Percentiles rank a stretch among this genome's conserved stretches.
phyloP scores from a whole-genome alignment of 2,797 vertebrate species.

The Phoeniculus purpureus region DNA sequence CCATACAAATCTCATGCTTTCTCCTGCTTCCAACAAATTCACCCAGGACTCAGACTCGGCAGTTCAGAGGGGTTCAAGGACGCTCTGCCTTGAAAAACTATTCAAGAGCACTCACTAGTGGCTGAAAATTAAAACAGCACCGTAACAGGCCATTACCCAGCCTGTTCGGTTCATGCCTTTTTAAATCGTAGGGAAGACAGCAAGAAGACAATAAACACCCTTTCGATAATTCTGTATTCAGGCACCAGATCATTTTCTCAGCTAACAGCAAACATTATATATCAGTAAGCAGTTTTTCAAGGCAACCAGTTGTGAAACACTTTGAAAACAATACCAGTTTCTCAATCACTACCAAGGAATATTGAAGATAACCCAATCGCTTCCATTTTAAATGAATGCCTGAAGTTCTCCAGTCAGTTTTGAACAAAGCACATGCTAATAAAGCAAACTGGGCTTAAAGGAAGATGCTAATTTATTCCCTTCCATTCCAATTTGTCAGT shows the following conservation, averaged over 20 bases:
- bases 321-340: constrained; percentile 60
- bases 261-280: constrained; percentile 66
- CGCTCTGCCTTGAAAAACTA: constrained; percentile 77
- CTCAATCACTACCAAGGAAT: constrained; percentile 43
- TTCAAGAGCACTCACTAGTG: constrained; percentile 95
- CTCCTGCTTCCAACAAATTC: constrained; percentile 71
- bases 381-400: constrained; percentile 56
- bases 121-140: constrained; percentile 81
- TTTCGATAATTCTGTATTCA: constrained; percentile 60
- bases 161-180: neutral
- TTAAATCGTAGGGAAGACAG: neutral
- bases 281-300: constrained; percentile 73
- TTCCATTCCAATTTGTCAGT: neutral
- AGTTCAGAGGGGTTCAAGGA: constrained; percentile 44
- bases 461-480: neutral
- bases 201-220: constrained; percentile 33
- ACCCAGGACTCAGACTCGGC: constrained; percentile 59
- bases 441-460: neutral
- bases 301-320: constrained; percentile 73
- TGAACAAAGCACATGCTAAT: constrained; percentile 22
- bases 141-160: neutral
- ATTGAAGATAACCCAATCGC: constrained; percentile 52
- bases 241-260: constrained; percentile 52
- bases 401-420: constrained; percentile 64
- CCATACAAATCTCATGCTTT: constrained; percentile 72